These are phyloP conservation scores for Polydrusus tereticollis DNA, from an alignment of 2,888 invertebrate species.

Conservation along the genomic window DNA sequence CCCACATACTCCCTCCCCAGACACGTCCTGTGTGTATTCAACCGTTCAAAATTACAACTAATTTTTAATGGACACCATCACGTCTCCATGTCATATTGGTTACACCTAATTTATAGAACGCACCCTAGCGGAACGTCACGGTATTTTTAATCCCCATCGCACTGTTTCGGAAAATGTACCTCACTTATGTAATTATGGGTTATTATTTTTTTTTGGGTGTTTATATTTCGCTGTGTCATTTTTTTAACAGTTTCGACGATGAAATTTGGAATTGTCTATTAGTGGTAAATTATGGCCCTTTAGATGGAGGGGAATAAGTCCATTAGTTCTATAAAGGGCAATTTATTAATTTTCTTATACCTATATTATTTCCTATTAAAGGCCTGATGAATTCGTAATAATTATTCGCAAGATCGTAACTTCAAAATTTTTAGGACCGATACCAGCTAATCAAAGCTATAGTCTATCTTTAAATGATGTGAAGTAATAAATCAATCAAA, in stretches of 20 bases:
- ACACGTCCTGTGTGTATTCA: conserved; percentile 48
- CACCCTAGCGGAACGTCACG: conserved; percentile 48
- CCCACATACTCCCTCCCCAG: no score
- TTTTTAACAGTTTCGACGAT: conserved; percentile 6
- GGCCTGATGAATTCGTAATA: no score
- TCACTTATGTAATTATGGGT: conserved; percentile 46
- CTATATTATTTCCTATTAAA: not conserved
- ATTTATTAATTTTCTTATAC: not conserved
- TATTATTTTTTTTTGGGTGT: conserved; percentile 39
- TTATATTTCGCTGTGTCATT: conserved; percentile 34
- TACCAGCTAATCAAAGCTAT: no score
- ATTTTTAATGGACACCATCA: conserved; percentile 45
- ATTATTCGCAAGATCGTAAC: no score
- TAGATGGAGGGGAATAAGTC: no score
- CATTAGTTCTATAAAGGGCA: no score
- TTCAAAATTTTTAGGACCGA: no score
- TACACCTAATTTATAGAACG: conserved; percentile 47
- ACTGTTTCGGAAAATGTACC: conserved; percentile 38
- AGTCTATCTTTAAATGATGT: no score
- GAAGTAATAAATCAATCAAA: no score
- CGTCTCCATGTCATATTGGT: conserved; percentile 48
- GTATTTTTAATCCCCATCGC: conserved; percentile 37
- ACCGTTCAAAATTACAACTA: conserved; percentile 27
- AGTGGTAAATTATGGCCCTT: no score
- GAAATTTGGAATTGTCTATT: not conserved